Evolutionary conservation across 2,797 vertebrate genomes (phyloP).

Genomic region (Knipowitschia caucasica): DNA sequence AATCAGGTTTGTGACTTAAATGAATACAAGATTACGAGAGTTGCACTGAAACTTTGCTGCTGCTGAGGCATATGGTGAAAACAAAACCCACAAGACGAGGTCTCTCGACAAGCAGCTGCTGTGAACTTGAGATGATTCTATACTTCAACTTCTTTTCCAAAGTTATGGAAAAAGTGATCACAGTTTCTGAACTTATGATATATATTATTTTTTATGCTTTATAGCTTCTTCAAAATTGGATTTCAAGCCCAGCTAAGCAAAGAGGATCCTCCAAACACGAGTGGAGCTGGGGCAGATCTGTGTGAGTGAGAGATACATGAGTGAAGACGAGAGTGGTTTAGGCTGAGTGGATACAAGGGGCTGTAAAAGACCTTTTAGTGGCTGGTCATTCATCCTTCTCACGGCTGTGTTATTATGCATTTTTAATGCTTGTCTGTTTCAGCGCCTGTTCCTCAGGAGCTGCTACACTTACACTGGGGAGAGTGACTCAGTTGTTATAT

Average conservation of each 20-base stretch:
- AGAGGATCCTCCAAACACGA: slow-evolving; percentile 65
- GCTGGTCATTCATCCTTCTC: slow-evolving; percentile 43
- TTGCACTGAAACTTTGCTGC: slow-evolving; percentile 35
- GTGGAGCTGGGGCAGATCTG: slow-evolving; percentile 56
- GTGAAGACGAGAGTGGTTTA: slow-evolving; percentile 58
- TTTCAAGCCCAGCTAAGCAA: slow-evolving; percentile 69
- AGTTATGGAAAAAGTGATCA: slow-evolving; percentile 50
- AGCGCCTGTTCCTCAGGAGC: slow-evolving; percentile 26
- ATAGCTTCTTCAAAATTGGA: slow-evolving; percentile 69
- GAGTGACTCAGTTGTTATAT: slow-evolving; percentile 32
- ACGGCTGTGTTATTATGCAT: slow-evolving; percentile 42
- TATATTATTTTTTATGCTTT: slow-evolving; percentile 41
- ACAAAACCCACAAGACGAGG: slow-evolving; percentile 41
- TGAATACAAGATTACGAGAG: slow-evolving; percentile 32
- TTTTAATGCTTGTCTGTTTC: slow-evolving; percentile 46
- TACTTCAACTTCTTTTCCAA: slow-evolving; percentile 9
- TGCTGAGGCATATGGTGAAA: slow-evolving; percentile 40
- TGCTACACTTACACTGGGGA: slow-evolving; percentile 31
- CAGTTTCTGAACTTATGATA: slow-evolving; percentile 48
- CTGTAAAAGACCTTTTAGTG: slow-evolving; percentile 43
- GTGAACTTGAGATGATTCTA: slow-evolving; percentile 26
- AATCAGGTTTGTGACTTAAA: slow-evolving; percentile 25
- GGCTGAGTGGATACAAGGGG: slow-evolving; percentile 48
- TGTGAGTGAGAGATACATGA: slow-evolving; percentile 45
- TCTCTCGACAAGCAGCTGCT: slow-evolving; percentile 39